Evolutionary conservation across 2,113 vertebrate species (phyloP).

Genomic region (Gasterosteus aculeatus): DNA sequence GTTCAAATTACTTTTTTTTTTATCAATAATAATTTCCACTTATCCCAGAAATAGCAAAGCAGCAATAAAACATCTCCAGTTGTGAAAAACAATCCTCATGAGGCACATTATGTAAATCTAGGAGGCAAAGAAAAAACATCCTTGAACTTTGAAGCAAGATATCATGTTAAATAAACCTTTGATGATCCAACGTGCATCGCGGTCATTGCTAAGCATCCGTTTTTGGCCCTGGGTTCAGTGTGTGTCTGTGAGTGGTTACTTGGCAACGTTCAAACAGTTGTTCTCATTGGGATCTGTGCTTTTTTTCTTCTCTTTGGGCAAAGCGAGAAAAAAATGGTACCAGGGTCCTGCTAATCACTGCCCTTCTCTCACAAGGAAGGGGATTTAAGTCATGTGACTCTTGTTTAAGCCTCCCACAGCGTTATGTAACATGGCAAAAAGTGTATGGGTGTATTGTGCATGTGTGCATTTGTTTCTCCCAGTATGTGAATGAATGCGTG

Average conservation of each 20-base stretch:
- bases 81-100: neutral
- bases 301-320: constrained; percentile 33
- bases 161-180: constrained; percentile 51
- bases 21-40: neutral
- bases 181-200: constrained; percentile 39
- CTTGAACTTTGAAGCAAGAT: constrained; percentile 50
- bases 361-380: constrained; percentile 59
- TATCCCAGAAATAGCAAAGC: neutral
- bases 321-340: constrained; percentile 58
- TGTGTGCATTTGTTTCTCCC: constrained; percentile 28
- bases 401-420: constrained; percentile 40
- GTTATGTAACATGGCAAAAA: constrained; percentile 64
- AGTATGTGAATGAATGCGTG: constrained; percentile 6
- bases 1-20: neutral
- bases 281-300: constrained; percentile 37
- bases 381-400: constrained; percentile 71
- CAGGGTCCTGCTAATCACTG: constrained; percentile 48
- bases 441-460: neutral
- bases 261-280: constrained; percentile 68
- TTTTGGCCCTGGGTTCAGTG: constrained; percentile 52
- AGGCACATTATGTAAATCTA: neutral
- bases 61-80: neutral
- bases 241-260: constrained; percentile 62
- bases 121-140: constrained; percentile 46
- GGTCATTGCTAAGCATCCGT: constrained; percentile 64